phyloP scores from a whole-genome alignment of 2,888 invertebrate genomes.

The Spodoptera littoralis region DNA sequence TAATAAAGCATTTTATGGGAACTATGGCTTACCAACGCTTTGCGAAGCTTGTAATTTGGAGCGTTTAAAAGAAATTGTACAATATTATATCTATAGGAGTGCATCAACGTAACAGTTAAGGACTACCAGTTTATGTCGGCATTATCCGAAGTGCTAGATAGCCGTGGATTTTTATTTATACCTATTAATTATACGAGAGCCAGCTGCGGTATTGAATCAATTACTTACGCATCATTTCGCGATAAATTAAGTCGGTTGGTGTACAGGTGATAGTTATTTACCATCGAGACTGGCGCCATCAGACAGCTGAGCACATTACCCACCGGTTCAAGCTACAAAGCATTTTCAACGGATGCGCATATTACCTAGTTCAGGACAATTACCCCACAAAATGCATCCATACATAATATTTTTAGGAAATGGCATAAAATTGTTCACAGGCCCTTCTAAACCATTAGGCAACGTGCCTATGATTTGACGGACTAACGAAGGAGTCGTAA shows the following conservation, averaged over 20 bases:
- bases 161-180: constrained; percentile 50
- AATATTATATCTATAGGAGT: constrained; percentile 12
- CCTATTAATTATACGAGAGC: constrained; percentile 52
- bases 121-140: constrained; percentile 36
- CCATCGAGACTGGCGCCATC: constrained; percentile 60
- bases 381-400: constrained; percentile 68
- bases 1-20: not conserved
- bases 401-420: constrained; percentile 70
- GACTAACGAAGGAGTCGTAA: constrained; percentile 84
- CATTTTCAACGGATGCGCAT: constrained; percentile 42
- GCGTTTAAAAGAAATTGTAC: constrained; percentile 15
- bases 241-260: constrained; percentile 55
- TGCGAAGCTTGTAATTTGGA: not conserved
- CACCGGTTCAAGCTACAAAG: constrained; percentile 29
- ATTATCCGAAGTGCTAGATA: constrained; percentile 43
- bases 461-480: constrained; percentile 84
- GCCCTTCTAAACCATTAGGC: constrained; percentile 71
- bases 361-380: constrained; percentile 73
- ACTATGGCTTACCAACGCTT: constrained; percentile 1
- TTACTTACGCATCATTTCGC: constrained; percentile 64
- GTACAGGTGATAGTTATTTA: constrained; percentile 63
- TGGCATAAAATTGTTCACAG: constrained; percentile 81
- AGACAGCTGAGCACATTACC: constrained; percentile 58
- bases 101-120: constrained; percentile 17
- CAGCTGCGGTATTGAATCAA: constrained; percentile 61